These are phyloP conservation scores for Dyspetes luteomarginatus DNA, from an alignment of 2,888 invertebrate species.

Conservation along the genomic window DNA sequence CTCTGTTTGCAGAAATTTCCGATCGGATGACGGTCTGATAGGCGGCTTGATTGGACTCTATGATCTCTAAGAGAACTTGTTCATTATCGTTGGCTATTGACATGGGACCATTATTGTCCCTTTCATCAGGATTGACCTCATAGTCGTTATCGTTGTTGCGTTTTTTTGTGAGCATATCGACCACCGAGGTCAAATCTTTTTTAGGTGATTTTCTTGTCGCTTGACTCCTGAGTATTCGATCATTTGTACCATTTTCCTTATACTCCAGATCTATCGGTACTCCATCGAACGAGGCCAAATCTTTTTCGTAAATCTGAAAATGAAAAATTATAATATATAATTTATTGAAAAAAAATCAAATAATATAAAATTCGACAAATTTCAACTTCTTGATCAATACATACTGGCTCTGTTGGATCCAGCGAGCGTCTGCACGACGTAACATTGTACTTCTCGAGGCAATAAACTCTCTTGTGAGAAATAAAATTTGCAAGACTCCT, in stretches of 20 bases:
- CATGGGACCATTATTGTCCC: slow-evolving; percentile 11
- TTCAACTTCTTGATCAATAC: slow-evolving; percentile 76
- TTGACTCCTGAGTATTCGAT: slow-evolving; percentile 72
- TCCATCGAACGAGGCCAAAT: neutral
- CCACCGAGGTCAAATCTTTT: slow-evolving; percentile 73
- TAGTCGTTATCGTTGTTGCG: slow-evolving; percentile 48
- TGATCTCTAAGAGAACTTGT: slow-evolving; percentile 83
- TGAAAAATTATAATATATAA: neutral
- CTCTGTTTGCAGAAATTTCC: slow-evolving; percentile 80
- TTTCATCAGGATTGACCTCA: neutral
- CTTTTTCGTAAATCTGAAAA: slow-evolving; percentile 50
- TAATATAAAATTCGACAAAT: no score
- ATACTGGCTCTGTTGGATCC: slow-evolving; percentile 84
- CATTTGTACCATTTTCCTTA: slow-evolving; percentile 65
- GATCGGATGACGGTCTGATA: slow-evolving; percentile 86
- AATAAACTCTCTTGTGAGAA: slow-evolving; percentile 94
- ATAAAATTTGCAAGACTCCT: slow-evolving; percentile 94
- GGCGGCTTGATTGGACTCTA: slow-evolving; percentile 87
- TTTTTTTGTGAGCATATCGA: slow-evolving; percentile 72
- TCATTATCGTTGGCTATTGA: slow-evolving; percentile 57
- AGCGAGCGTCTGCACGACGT: slow-evolving; percentile 84
- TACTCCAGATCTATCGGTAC: slow-evolving; percentile 34
- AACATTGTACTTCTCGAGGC: slow-evolving; percentile 86
- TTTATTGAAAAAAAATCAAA: neutral
- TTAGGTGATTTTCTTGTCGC: slow-evolving; percentile 64